Evolutionary conservation across 2,888 invertebrate species (phyloP).

Genomic region (Limnephilus marmoratus): DNA sequence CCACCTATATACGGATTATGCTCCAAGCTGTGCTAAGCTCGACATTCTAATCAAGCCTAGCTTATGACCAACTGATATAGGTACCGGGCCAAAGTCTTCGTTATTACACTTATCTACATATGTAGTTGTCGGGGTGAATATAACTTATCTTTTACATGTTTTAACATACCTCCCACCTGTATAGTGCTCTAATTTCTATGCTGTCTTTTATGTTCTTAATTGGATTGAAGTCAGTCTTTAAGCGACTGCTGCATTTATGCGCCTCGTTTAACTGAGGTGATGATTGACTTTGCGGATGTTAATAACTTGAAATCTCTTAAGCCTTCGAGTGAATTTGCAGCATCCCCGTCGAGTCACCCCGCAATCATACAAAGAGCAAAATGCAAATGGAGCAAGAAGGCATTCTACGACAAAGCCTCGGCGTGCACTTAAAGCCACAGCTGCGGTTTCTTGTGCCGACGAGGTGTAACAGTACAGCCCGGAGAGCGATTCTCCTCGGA

Average conservation of each 20-base stretch:
- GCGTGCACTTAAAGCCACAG: neutral
- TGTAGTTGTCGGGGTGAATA: no score
- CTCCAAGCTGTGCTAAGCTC: no score
- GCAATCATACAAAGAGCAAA: slow-evolving; percentile 16
- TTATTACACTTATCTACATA: no score
- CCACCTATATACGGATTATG: no score
- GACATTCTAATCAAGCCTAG: no score
- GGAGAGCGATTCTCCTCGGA: slow-evolving; percentile 16
- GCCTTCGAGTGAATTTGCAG: neutral
- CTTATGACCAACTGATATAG: no score
- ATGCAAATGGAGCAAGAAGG: slow-evolving; percentile 15
- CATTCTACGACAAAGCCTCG: slow-evolving; percentile 3
- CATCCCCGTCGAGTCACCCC: neutral
- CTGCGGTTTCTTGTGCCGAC: slow-evolving; percentile 11
- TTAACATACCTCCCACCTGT: neutral
- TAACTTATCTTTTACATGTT: neutral
- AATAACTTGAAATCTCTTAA: neutral
- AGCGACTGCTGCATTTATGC: neutral
- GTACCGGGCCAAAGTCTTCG: neutral
- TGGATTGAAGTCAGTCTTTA: neutral
- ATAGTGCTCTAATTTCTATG: neutral
- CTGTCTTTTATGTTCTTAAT: neutral
- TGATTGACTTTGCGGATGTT: neutral
- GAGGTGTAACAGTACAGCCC: slow-evolving; percentile 9
- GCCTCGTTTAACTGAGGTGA: neutral